phyloP scores from a whole-genome alignment of 2,113 vertebrate species.

The Macroglossus sobrinus region DNA sequence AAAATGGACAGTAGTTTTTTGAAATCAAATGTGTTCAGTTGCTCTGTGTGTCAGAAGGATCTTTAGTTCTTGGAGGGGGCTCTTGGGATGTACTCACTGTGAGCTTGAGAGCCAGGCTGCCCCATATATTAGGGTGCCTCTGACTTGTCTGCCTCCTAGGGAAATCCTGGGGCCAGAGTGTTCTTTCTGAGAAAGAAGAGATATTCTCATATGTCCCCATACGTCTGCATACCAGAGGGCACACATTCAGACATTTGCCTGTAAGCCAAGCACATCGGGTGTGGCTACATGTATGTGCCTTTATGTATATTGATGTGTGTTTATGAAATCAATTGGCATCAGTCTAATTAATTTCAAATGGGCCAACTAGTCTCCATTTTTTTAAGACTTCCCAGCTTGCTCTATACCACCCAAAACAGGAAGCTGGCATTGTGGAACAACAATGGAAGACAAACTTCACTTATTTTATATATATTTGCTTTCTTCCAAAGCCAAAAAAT shows the following conservation, averaged over 20 bases:
- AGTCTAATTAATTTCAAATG: not conserved
- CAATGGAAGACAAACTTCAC: not conserved
- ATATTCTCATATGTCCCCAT: too few relatives aligned
- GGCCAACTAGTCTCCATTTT: not conserved
- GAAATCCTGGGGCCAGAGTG: not conserved
- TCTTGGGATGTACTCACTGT: not conserved
- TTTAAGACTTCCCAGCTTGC: not conserved
- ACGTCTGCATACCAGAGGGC: not conserved
- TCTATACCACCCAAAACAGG: not conserved
- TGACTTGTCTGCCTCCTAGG: not conserved
- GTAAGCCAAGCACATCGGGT: not conserved
- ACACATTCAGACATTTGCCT: fast-evolving
- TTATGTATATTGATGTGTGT: not conserved
- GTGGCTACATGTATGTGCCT: fast-evolving
- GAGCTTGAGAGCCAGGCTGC: not conserved
- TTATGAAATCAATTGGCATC: not conserved
- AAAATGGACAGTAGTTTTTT: not conserved
- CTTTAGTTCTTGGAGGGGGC: not conserved
- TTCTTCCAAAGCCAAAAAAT: not conserved
- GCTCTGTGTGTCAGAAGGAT: not conserved
- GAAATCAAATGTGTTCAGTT: not conserved
- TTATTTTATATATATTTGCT: not conserved
- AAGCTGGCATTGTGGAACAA: not conserved
- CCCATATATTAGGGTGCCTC: not conserved
- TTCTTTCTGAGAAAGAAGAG: not conserved